A percentile compares a stretch with the other conserved stretches of the same genome.
Evolutionary conservation across 2,888 invertebrate genomes (phyloP).

Genomic region (Caenorhabditis sp.): DNA sequence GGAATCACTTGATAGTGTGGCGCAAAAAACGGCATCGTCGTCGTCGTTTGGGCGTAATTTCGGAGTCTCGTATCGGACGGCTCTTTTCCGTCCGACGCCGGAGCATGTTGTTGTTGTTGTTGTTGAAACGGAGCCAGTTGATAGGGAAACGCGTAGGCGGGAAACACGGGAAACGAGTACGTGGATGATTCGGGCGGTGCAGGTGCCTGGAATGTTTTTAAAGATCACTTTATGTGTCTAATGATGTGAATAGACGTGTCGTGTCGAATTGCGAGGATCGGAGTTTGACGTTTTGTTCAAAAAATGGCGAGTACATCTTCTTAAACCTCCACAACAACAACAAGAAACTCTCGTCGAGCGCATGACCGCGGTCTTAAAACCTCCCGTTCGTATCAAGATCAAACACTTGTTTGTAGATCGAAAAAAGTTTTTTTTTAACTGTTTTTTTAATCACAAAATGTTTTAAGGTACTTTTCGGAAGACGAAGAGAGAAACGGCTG

Average conservation of each 20-base stretch:
- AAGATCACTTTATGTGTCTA: neutral
- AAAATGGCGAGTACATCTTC: too few relatives aligned
- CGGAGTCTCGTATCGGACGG: neutral
- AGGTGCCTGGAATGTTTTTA: too few relatives aligned
- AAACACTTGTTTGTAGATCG: neutral
- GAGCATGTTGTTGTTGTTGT: too few relatives aligned
- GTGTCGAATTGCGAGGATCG: too few relatives aligned
- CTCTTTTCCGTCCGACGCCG: too few relatives aligned
- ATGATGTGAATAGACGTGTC: too few relatives aligned
- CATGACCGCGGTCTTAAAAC: too few relatives aligned
- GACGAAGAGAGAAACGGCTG: too few relatives aligned
- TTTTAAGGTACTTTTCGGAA: neutral
- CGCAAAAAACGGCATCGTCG: conserved; percentile 2
- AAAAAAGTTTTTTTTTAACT: neutral
- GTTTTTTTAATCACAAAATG: neutral
- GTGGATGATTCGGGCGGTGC: neutral
- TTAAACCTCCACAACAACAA: too few relatives aligned
- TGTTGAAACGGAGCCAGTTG: too few relatives aligned
- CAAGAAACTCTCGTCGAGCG: too few relatives aligned
- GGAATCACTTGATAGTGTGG: conserved; percentile 51
- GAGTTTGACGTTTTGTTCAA: too few relatives aligned
- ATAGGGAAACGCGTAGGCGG: neutral
- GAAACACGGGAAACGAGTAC: neutral
- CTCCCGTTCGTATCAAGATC: neutral
- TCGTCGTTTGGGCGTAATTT: neutral